Base-by-base conservation (phyloP, 2,113 vertebrate species). In the Diphyllodes magnificus region DNA sequence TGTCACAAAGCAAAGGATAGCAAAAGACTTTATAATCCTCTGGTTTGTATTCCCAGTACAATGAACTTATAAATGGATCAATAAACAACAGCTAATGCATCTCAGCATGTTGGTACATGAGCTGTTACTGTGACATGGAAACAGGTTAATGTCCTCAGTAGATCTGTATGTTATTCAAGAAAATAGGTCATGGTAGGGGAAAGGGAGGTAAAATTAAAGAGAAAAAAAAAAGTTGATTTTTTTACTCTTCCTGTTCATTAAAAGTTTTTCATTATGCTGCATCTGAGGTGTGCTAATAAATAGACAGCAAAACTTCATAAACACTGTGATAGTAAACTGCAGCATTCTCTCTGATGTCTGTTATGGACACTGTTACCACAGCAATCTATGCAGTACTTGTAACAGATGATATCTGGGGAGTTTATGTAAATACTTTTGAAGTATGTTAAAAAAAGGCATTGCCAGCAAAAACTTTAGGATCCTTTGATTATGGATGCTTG, bases 41-140 rank as follows among this genome's bases (percentile, higher is more conserved):
- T 16, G 33, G 24, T 50, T 80, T 54, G 19, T 66, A 49, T 93
- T 96, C 64, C 44, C 51, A 40, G 44, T 81, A 68, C 79, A 90
- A 40, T 64, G 53, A 73, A 61, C 11, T 75, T 91, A n/a, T 3
- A 79, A 85, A 79, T 57, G 64, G 51, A 94, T 97, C 94, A 56
- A 93, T 97, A 88, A 93, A 83, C 47, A 88, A 49, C 90, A 93
- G 79, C 79, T 95, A 94, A 97, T 96, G 85, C 68, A 81, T 94
- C 54, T 92, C 63, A 68, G 51, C 69, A 18, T 53, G 45, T 60
- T 2, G 5, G 45, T 89, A 22, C 17, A 13, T 54, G 79, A 54
- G 82, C 71, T 77, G 72, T 83, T 66, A 44, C 63, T 85, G n/a
- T 87, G 92, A 51, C 82, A 71, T 66, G 72, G 85, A 88, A 93